Percentiles rank a stretch among this genome's conserved stretches.
These are phyloP conservation scores for Philhelius pedissequus DNA, from an alignment of 2,888 invertebrate species.

Conservation along the genomic window DNA sequence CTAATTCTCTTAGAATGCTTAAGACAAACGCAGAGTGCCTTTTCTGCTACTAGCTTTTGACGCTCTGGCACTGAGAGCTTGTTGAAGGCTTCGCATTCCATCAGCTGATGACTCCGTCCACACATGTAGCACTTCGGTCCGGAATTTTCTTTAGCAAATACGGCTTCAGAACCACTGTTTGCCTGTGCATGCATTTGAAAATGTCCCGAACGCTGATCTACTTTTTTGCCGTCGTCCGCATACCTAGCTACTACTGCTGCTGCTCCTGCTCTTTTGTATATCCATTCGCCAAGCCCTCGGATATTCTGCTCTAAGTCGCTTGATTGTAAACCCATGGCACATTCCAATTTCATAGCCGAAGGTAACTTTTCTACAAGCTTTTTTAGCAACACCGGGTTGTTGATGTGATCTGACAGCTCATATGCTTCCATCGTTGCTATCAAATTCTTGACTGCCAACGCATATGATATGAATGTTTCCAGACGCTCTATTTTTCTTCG, in stretches of 20 bases:
- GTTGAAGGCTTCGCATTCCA: background rate
- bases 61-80: background rate
- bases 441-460: no score
- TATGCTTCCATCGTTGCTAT: no score
- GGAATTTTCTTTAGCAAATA: background rate
- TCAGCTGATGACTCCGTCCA: background rate
- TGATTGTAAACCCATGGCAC: slow-evolving; percentile 29
- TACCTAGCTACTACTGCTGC: slow-evolving; percentile 7
- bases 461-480: no score
- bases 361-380: no score
- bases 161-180: background rate
- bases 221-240: background rate
- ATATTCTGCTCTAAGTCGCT: background rate
- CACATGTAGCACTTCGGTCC: background rate
- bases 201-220: background rate
- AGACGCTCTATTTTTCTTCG: no score
- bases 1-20: background rate
- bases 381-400: no score
- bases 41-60: background rate
- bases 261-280: slow-evolving; percentile 39
- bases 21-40: background rate
- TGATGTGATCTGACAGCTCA: no score
- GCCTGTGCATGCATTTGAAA: background rate
- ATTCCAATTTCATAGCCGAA: slow-evolving; percentile 46
- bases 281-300: slow-evolving; percentile 30